Evolutionary conservation across 1,140 invertebrate species (phyloP), one percentile per base, ranked within the genome.

Genomic region (Protaetia brevitarsis): DNA sequence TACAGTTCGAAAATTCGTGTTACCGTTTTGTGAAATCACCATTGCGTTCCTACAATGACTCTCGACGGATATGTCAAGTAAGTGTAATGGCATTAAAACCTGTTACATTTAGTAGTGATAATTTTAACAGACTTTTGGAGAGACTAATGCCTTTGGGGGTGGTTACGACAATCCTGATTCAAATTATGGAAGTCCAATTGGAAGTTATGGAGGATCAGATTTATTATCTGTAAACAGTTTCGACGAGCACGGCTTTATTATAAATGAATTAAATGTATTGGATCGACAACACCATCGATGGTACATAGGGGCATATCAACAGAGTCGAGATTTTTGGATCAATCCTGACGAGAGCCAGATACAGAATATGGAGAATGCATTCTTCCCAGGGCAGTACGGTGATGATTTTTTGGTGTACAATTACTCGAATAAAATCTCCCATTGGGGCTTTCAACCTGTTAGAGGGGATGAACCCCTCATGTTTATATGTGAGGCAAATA

Each of bases 11-110:
- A 68, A 84, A 89, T 56, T 88, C 88, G 0, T 96, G 94, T 79
- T 96, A 94, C 77, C 84, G 91, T 45, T 96, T 96, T 74, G 90
- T 94, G 2, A 91, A 93, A 71, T 94, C 92, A 23, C 93, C 93
- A 1, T 80, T 88, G 57, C 87, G 88, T 64, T 85, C 85, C 23
- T 84, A 92, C 72, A 87, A 89, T 65, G 91, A 94, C 72, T 93
- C 93, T 2, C 84, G 87, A 69, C 85, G 84, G 73, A 89, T 92
- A 66, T 96, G 94, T 78, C 86, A 89, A 72, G 85, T 83, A 75
- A 68, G 69, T 70, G 8, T 8, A 51, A 45, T 45, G 41, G 16
- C 4, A 19, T 8, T 13, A 21, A 45, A 19, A 16, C 3, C 2
- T 1, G 16, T 45, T 8, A 45, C 13, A 10, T 37, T 37, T 13